phyloP scores from a whole-genome alignment of 2,113 vertebrate genomes.

The Lagopus muta region DNA sequence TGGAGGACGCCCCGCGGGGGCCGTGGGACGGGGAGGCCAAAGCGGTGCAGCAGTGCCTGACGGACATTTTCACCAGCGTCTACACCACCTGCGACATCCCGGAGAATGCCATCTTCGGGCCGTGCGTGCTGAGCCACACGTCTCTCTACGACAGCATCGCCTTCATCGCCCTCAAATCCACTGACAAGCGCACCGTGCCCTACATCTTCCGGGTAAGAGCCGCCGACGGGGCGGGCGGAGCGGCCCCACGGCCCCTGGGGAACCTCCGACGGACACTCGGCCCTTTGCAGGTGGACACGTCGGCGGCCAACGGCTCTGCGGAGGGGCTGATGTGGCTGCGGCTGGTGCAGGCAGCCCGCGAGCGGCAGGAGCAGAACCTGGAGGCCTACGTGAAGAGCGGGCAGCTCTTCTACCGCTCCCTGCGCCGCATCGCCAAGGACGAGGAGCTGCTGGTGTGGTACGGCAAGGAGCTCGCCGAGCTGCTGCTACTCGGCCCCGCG shows the following conservation, averaged over 20 bases:
- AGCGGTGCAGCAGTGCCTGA: slow-evolving; percentile 95
- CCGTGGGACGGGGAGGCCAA: slow-evolving; percentile 95
- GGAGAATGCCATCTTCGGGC: slow-evolving; percentile 95
- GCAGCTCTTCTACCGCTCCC: slow-evolving; percentile 95
- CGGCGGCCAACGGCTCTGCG: slow-evolving; percentile 91
- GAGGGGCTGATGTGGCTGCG: slow-evolving; percentile 97
- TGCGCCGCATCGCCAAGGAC: slow-evolving; percentile 94
- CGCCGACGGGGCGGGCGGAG: no score
- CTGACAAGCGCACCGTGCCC: slow-evolving; percentile 95
- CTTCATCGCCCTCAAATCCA: slow-evolving; percentile 95
- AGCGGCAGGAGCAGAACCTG: slow-evolving; percentile 95
- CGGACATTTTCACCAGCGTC: slow-evolving; percentile 98
- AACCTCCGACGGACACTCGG: no score
- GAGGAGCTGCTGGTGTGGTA: slow-evolving; percentile 98
- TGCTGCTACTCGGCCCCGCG: slow-evolving; percentile 87
- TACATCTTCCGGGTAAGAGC: slow-evolving; percentile 94
- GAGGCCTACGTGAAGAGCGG: slow-evolving; percentile 98
- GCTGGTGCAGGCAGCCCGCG: slow-evolving; percentile 93
- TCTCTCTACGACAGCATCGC: slow-evolving; percentile 98
- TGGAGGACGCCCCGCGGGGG: slow-evolving; percentile 92
- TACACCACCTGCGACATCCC: slow-evolving; percentile 98
- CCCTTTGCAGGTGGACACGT: slow-evolving; percentile 91
- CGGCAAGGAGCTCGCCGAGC: slow-evolving; percentile 92
- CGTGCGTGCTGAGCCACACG: slow-evolving; percentile 95
- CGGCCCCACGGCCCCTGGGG: no score